Evolutionary conservation across 2,113 vertebrate genomes (phyloP).

Genomic region (Myxocyprinus asiaticus): DNA sequence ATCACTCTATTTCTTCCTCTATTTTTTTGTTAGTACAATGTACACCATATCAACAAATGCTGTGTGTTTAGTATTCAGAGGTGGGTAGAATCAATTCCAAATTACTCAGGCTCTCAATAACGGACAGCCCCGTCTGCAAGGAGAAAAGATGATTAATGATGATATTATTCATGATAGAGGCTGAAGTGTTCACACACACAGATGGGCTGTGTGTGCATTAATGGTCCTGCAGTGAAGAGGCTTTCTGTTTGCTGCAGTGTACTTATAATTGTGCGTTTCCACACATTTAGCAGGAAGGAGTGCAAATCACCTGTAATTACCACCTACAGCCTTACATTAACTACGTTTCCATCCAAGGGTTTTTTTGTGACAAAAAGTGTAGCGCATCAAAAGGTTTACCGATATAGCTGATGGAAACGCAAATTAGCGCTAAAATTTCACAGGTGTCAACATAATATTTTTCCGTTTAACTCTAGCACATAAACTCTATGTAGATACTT

Average conservation of each 20-base stretch:
- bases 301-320: constrained; percentile 69
- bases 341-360: too few relatives aligned
- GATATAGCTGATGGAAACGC: too few relatives aligned
- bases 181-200: constrained; percentile 57
- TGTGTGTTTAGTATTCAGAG: constrained; percentile 63
- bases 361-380: too few relatives aligned
- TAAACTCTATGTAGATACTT: too few relatives aligned
- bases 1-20: constrained; percentile 50
- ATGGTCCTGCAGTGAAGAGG: constrained; percentile 27
- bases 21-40: background rate
- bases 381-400: too few relatives aligned
- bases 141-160: constrained; percentile 72
- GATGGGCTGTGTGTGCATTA: constrained; percentile 40
- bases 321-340: constrained; percentile 43
- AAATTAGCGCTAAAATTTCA: too few relatives aligned
- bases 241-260: constrained; percentile 23
- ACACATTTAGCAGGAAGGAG: constrained; percentile 46
- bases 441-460: too few relatives aligned
- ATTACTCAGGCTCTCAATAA: constrained; percentile 73
- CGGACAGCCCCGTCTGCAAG: constrained; percentile 64
- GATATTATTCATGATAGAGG: constrained; percentile 70
- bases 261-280: constrained; percentile 46
- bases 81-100: constrained; percentile 72
- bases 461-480: too few relatives aligned
- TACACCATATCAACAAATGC: constrained; percentile 30